Base-by-base conservation (phyloP, 2,797 vertebrate genomes). In the Neomorphus geoffroyi region DNA sequence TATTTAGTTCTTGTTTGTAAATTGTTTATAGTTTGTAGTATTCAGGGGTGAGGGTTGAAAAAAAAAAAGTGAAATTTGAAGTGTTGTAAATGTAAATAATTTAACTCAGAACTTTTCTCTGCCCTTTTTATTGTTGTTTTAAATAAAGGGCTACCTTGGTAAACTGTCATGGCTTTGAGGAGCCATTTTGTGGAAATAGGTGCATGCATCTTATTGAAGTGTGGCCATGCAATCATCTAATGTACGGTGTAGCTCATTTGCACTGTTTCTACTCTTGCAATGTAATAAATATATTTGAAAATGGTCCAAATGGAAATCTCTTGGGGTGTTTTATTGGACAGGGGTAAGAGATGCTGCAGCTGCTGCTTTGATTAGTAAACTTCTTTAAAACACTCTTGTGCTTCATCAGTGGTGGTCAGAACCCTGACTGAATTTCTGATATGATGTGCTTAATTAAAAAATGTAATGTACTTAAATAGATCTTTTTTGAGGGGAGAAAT, bases 181-280 rank as follows among this genome's bases (percentile, higher is more conserved):
- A 96, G 93, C 96, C 94, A 97, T 96, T 96, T 97, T 96, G 94
- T 97, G 86, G 80, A 80, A 61, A 70, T 72, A 86, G 80, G 85
- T 92, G 65, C 79, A 43, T 92, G 43, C 58, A 65, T 95, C 66
- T 92, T 67, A n/a, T 27, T 69, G 87, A 84, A 86, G 50, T 28
- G 24, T 93, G 92, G 65, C 79, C 81, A 4, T 39, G 23, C 48
- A 32, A 37, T 91, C 4, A 2, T 35, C 75, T 84, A n/a, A 74
- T 67, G 35, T 60, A 51, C 57, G 14, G 14, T 79, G 26, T 26
- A 83, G 79, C 90, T 90, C 71, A 41, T 86, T 86, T 90, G 74
- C 43, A 32, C 83, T 51, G 33, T 78, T 90, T 48, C 88, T 78
- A 24, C 71, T 91, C 33, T 75, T 87, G 86, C 61, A 50, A 10